Base-by-base conservation (phyloP, 2,888 invertebrate genomes). In the Gortyna flavago region DNA sequence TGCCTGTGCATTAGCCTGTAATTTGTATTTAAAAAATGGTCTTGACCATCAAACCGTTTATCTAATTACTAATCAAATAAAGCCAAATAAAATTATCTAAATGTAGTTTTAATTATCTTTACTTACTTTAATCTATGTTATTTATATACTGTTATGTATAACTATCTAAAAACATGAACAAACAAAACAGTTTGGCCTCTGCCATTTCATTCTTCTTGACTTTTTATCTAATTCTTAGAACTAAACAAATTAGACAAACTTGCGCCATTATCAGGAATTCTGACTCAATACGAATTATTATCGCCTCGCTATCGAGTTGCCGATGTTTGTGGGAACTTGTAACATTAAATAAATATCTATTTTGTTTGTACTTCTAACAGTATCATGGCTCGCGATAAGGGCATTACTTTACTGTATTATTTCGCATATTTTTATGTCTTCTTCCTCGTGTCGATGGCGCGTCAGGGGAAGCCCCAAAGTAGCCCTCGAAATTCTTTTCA, bases 151-250 rank as follows among this genome's bases (percentile, higher is more conserved):
- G n/a, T n/a, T 21, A 21, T 54, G 54, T 62, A 57, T 21, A n/a
- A 65, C 59, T 65, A 71, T 48, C 29, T 13, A 11, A 69, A 85
- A 69, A 81, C 73, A 83, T 65, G 74, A 62, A 74, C 75, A 69
- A 78, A 85, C 71, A 74, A 73, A 70, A 80, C 73, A 70, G 61
- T 73, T 79, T 73, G 72, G 64, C 86, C 85, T 77, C 48, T 72
- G 86, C 79, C 69, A 66, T 76, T 72, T 65, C n/a, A 71, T 79
- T 64, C 61, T 54, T 72, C 38, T 11, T 77, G 74, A 83, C 79
- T 87, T 75, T 83, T 87, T 85, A 87, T 87, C 86, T 65, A 41
- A 57, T 83, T 78, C 78, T 71, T 72, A 72, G 77, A 70, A n/a
- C n/a, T n/a, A n/a, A 82, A 75, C 75, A 61, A 83, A 77, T 76